Base-by-base conservation (phyloP, 1,140 invertebrate genomes). In the Hyles euphorbiae region DNA sequence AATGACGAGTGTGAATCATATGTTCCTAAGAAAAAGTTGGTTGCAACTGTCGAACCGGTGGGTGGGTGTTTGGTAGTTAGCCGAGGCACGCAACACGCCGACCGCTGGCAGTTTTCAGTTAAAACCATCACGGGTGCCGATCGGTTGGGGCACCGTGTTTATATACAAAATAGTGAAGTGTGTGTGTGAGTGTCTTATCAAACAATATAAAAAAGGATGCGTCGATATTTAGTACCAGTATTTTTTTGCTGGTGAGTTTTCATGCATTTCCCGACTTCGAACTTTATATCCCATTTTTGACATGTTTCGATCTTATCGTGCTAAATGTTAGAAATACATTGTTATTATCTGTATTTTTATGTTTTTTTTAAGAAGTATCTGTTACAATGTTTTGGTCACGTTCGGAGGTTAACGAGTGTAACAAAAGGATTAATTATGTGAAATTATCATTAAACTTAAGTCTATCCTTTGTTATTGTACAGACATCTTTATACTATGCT, bases 101-200 rank as follows among this genome's bases (percentile, higher is more conserved):
- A 72, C 74, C 72, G 70, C 77, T 76, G 63, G 66, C 67, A 71
- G 65, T 76, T 77, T 83, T 83, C 81, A 83, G 80, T 84, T 78
- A 78, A 76, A 80, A 74, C 72, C 66, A 75, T 71, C 74, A 72
- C 76, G 75, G 65, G 66, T 59, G 53, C 70, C 68, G 65, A 65
- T 73, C 65, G 65, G 65, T 66, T 73, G 65, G 65, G 65, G 72
- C 22, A 22, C 73, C 70, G 78, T 64, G 70, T 57, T 65, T 40
- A 56, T 22, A 56, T 22, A 22, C 22, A 22, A 22, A 56, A 61
- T 11, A 47, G 33, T 52, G 50, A n/a, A 36, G 11, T n/a, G n/a
- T 44, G 40, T 22, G 34, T 44, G 53, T 44, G 53, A 52, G 50
- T 52, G 50, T 3, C 5, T 5, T 22, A 22, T 22, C 22, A 22